Percentiles rank a stretch among this genome's conserved stretches.
phyloP scores from a whole-genome alignment of 2,113 vertebrate genomes.

The Natator depressus region DNA sequence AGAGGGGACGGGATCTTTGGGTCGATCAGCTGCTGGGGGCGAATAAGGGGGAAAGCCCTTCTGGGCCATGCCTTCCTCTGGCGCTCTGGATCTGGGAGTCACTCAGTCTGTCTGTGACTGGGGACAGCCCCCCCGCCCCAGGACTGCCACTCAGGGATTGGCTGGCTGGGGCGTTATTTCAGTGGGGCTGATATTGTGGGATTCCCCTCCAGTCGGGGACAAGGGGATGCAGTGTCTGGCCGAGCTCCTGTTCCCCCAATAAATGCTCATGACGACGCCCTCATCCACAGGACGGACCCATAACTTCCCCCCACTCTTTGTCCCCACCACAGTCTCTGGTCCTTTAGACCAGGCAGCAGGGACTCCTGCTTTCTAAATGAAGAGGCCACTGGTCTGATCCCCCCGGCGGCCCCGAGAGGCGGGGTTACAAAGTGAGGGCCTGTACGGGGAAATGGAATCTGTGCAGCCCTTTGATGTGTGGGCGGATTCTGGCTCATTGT shows the following conservation, averaged over 20 bases:
- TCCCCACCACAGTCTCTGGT: neutral
- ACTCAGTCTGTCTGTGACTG: too few species aligned
- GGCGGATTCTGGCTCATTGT: neutral
- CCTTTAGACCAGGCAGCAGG: too few species aligned
- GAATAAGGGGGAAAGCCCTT: neutral
- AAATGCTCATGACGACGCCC: neutral
- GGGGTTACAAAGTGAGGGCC: neutral
- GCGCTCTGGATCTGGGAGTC: too few species aligned
- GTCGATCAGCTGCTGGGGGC: neutral
- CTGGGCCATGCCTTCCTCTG: too few species aligned
- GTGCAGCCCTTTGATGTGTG: too few species aligned
- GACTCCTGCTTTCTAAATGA: neutral
- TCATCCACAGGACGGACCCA: neutral
- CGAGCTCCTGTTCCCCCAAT: neutral
- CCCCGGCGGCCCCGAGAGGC: neutral
- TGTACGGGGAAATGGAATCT: neutral
- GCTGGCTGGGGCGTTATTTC: too few species aligned
- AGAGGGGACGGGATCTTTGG: neutral
- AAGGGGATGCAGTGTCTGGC: neutral
- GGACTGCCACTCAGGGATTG: too few species aligned
- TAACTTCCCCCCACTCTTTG: too few species aligned
- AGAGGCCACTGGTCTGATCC: neutral
- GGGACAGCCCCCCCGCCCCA: too few species aligned
- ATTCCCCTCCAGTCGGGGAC: too few species aligned
- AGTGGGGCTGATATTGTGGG: neutral